Conservation (phyloP, 2,113 vertebrate species). For the cat (Felis catus) region F.catus_Fca126_mat1.0 CM031417.1:117918001-117918500, state of each 20-base stretch:
- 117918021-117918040: conserved; percentile 67
- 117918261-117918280: no score
- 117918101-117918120: no score
- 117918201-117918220: no score
- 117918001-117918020: no score
- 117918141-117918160: no score
- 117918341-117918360: conserved; percentile 87
- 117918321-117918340: conserved; percentile 65
- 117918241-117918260: no score
- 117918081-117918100: conserved; percentile 89
- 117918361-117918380: conserved; percentile 91
- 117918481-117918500: conserved; percentile 89
- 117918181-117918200: no score
- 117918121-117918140: no score
- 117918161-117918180: no score
- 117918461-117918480: conserved; percentile 88
- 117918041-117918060: conserved; percentile 85
- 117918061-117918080: conserved; percentile 89
- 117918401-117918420: conserved; percentile 91
- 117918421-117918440: conserved; percentile 87
- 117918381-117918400: conserved; percentile 91
- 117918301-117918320: no score
- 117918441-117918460: conserved; percentile 88
- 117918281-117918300: no score
- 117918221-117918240: no score